Conservation (phyloP, 2,888 invertebrate species). For the Cephalotes varians region DNA sequence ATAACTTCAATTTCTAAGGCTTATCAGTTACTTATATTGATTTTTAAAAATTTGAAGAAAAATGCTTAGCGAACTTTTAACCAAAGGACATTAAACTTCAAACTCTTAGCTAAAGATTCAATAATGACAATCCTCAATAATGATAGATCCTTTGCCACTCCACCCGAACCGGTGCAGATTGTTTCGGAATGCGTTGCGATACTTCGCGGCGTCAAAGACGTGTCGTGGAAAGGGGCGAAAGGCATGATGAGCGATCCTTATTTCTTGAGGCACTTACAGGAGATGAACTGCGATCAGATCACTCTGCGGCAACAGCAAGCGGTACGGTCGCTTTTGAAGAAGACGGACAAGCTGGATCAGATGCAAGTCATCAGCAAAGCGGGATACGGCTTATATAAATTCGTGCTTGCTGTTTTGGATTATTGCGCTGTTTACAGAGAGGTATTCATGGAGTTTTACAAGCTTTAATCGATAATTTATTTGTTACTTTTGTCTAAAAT, state of each 20-base stretch:
- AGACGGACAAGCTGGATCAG: constrained; percentile 91
- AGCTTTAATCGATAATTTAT: background rate
- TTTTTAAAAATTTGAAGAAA: background rate
- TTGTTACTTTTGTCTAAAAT: background rate
- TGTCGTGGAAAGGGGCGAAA: constrained; percentile 96
- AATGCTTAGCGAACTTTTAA: background rate
- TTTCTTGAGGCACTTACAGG: constrained; percentile 92
- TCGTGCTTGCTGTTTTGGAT: constrained; percentile 95
- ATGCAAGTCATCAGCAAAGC: constrained; percentile 95
- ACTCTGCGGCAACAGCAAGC: constrained; percentile 90
- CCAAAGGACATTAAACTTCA: background rate
- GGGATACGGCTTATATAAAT: constrained; percentile 94
- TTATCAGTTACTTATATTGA: background rate
- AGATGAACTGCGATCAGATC: constrained; percentile 94
- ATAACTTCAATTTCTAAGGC: background rate
- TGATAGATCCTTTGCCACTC: constrained; percentile 96
- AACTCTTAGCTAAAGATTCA: background rate
- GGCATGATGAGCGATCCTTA: constrained; percentile 97
- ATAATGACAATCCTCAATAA: constrained; percentile 1
- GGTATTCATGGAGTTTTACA: constrained; percentile 82
- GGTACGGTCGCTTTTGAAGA: constrained; percentile 91
- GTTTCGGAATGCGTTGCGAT: constrained; percentile 97
- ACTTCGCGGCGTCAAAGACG: constrained; percentile 93
- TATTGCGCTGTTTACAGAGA: constrained; percentile 96
- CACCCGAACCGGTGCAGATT: constrained; percentile 95